Base-by-base conservation (phyloP, 2,888 invertebrate species). In the Malacosoma neustria region DNA sequence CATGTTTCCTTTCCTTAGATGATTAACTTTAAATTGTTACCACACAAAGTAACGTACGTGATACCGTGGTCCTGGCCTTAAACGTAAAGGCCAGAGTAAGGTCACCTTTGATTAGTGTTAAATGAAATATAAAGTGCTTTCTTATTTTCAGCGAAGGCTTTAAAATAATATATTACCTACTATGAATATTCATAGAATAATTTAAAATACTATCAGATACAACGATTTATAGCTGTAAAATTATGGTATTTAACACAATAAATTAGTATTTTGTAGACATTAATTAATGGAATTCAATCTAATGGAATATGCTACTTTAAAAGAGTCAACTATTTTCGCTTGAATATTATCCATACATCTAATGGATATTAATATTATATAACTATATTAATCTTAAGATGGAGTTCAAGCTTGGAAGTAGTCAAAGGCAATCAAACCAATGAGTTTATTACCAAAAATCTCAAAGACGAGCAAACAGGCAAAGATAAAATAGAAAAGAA, bases 31-130 rank as follows among this genome's bases (percentile, higher is more conserved):
- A 11, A 22, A 22, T 22, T 22, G 22, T 22, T 22, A 22, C 22
- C 22, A 2, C 22, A 22, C 9, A 22, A 22, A 22, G 14, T 14
- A 14, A 46, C 35, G 33, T 42, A 42, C 42, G 36, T 46, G 36
- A 22, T 22, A 22, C 9, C 22, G 22, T 22, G 22, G 43, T 49
- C 43, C 45, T 49, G 60, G 63, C 72, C 69, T 70, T 71, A 59
- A 54, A 36, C 34, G 37, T 37, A 57, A 50, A 75, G 74, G 76
- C 72, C 67, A 56, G 33, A 42, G 39, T 53, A 57, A 75, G 73
- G 76, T 70, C 69, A 48, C 34, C 35, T 47, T 38, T 53, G 48
- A 52, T 54, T 55, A 51, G 51, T 36, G 32, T 38, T 40, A 41
- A 49, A 46, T 48, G 36, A 41, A 43, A 46, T 51, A 48, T 49